A percentile compares a stretch with the other conserved stretches of the same genome.
Conservation (phyloP, 2,888 invertebrate genomes). For the Phoronis australis region DNA sequence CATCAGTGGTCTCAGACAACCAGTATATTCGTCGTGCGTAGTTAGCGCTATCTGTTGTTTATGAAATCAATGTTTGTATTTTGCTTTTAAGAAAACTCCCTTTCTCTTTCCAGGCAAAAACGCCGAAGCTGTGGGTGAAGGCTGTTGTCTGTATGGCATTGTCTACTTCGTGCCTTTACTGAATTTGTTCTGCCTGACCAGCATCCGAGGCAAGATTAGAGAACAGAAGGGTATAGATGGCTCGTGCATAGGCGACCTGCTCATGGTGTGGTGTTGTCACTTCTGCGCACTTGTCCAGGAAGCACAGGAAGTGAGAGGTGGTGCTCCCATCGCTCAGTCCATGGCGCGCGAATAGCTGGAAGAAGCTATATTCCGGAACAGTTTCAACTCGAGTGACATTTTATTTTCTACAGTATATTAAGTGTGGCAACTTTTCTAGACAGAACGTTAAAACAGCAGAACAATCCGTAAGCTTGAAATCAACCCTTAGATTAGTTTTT, state of each 20-base stretch:
- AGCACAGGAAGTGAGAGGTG: slow-evolving; percentile 21
- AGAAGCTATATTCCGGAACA: background rate
- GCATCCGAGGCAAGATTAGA: slow-evolving; percentile 23
- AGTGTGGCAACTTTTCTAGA: too few species aligned
- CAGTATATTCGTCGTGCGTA: too few species aligned
- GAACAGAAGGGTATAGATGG: slow-evolving; percentile 23
- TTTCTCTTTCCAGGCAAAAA: too few species aligned
- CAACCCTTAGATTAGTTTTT: too few species aligned
- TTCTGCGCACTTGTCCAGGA: slow-evolving; percentile 29
- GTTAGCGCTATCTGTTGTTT: too few species aligned
- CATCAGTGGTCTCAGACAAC: too few species aligned
- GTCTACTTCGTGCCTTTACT: slow-evolving; percentile 22
- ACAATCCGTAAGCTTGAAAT: too few species aligned
- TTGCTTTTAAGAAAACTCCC: too few species aligned
- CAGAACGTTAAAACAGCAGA: too few species aligned
- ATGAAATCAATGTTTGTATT: too few species aligned
- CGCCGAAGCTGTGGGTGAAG: slow-evolving; percentile 31
- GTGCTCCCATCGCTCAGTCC: slow-evolving; percentile 8
- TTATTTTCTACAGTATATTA: background rate
- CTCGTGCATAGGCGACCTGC: slow-evolving; percentile 18
- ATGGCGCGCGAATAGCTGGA: slow-evolving; percentile 2
- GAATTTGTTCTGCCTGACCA: slow-evolving; percentile 19
- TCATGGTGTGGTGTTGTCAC: slow-evolving; percentile 22
- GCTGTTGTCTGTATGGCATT: slow-evolving; percentile 27
- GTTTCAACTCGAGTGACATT: background rate